Conservation (phyloP, 2,888 invertebrate genomes). For the Agrotis ipsilon region DNA sequence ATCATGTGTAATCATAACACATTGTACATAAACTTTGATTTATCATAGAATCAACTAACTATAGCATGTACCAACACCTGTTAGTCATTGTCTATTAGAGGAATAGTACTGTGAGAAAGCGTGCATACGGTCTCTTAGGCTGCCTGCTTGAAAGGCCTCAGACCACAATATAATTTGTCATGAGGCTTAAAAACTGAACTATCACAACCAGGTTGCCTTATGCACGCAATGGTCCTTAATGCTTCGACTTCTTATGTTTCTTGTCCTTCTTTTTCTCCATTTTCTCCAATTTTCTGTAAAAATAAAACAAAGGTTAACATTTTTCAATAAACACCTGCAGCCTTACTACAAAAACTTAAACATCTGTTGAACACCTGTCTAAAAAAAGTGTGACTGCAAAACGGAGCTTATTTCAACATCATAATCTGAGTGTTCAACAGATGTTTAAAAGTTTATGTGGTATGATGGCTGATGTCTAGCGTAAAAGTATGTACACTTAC, state of each 20-base stretch:
- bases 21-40: neutral
- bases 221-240: slow-evolving; percentile 47
- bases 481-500: slow-evolving; percentile 87
- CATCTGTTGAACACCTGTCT: no score
- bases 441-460: no score
- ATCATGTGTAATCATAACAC: neutral
- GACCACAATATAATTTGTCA: neutral
- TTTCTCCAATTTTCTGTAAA: slow-evolving; percentile 92
- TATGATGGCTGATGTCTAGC: no score
- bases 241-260: slow-evolving; percentile 82
- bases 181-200: neutral
- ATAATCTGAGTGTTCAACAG: no score
- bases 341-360: no score
- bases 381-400: no score
- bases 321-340: neutral
- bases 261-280: slow-evolving; percentile 91
- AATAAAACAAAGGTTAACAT: neutral
- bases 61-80: slow-evolving; percentile 1
- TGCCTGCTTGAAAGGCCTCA: neutral
- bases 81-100: slow-evolving; percentile 17
- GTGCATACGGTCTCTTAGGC: slow-evolving; percentile 11
- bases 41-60: slow-evolving; percentile 6
- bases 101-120: neutral
- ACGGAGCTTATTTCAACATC: no score
- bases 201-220: slow-evolving; percentile 9